These are phyloP conservation scores for Porites evermanni DNA, from an alignment of 92 coral and sea anemone genomes.

Conservation along the genomic window DNA sequence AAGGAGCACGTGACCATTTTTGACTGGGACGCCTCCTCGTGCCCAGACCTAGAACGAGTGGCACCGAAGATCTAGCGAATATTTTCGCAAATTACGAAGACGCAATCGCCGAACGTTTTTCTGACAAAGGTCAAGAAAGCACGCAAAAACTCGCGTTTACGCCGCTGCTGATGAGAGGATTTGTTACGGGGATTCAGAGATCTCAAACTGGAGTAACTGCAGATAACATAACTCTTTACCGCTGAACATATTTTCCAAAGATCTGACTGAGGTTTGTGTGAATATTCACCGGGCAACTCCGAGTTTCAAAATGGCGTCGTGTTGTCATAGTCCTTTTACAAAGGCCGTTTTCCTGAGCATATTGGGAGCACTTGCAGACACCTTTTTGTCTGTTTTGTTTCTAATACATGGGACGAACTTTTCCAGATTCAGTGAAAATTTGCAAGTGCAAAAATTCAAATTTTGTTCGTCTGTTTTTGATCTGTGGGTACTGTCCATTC, in stretches of 20 bases:
- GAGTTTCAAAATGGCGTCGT: slow-evolving; percentile 1
- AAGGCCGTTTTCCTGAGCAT: slow-evolving; percentile 7
- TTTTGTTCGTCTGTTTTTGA: slow-evolving; percentile 87
- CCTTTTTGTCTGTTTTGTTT: slow-evolving; percentile 59
- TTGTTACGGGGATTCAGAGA: neutral
- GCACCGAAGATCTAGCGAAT: slow-evolving; percentile 35
- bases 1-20: slow-evolving; percentile 77
- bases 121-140: neutral
- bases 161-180: neutral
- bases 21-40: slow-evolving; percentile 44
- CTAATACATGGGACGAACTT: slow-evolving; percentile 75
- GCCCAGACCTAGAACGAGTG: slow-evolving; percentile 41
- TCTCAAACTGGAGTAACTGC: neutral
- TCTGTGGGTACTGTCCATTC: slow-evolving; percentile 77
- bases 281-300: neutral
- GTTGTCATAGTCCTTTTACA: slow-evolving; percentile 3
- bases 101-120: neutral
- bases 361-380: slow-evolving; percentile 55
- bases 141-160: neutral
- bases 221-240: neutral
- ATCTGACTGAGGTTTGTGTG: neutral
- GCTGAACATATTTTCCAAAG: neutral
- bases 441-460: slow-evolving; percentile 51
- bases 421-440: slow-evolving; percentile 38
- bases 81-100: slow-evolving; percentile 38